Conservation (phyloP, 2,888 invertebrate genomes). For the Chironomus riparius region DNA sequence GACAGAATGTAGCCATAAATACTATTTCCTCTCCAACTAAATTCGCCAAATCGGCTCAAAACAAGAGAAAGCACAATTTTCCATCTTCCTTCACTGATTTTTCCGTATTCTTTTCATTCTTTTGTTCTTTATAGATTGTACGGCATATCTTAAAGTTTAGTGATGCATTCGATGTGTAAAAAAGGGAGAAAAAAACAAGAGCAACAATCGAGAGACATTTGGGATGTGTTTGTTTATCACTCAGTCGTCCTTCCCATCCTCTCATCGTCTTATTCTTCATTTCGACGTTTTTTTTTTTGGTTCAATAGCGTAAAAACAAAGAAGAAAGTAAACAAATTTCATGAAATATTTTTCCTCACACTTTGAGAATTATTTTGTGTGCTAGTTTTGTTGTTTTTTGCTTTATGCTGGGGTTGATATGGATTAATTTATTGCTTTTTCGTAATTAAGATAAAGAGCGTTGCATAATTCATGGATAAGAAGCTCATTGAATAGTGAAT, state of each 20-base stretch:
- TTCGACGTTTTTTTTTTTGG: no score
- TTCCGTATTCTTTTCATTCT: neutral
- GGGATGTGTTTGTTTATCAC: conserved; percentile 2
- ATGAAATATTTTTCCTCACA: neutral
- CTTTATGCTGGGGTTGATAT: no score
- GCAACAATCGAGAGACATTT: conserved; percentile 15
- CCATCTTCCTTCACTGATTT: neutral
- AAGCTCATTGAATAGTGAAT: no score
- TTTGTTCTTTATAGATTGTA: neutral
- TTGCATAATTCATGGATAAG: no score
- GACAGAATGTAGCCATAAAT: no score
- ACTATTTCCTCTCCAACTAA: no score
- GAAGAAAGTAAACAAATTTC: neutral
- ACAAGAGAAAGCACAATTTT: neutral
- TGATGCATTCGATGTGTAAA: conserved; percentile 11
- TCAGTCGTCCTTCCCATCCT: neutral
- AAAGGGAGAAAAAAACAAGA: neutral
- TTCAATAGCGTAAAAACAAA: neutral
- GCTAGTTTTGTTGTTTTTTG: neutral
- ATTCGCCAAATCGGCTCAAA: no score
- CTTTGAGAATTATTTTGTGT: no score
- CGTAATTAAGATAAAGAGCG: no score
- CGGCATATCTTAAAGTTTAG: conserved; percentile 19
- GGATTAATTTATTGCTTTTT: no score
- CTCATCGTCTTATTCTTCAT: neutral